Evolutionary conservation across 2,113 vertebrate genomes (phyloP).

Genomic region (Pelusios castaneus): DNA sequence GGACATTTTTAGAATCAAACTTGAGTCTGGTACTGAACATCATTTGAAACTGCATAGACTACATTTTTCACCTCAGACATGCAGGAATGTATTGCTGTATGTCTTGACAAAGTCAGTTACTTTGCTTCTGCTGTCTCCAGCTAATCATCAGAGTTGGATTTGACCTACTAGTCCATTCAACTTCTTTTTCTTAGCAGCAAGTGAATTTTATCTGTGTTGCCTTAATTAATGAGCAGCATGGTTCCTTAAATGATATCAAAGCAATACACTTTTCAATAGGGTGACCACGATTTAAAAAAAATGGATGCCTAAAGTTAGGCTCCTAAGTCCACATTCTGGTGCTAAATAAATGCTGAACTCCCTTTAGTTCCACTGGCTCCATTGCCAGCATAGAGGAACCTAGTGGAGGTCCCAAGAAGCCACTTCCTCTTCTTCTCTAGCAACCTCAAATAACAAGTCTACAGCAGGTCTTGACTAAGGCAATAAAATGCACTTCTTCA

Average conservation of each 20-base stretch:
- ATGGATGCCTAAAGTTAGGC: not conserved
- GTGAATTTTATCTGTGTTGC: not conserved
- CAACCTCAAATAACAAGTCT: not conserved
- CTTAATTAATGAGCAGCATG: not conserved
- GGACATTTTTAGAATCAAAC: conserved; percentile 59
- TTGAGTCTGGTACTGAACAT: conserved; percentile 35
- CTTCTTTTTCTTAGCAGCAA: not conserved
- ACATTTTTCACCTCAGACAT: conserved; percentile 57
- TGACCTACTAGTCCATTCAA: not conserved
- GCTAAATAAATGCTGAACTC: not conserved
- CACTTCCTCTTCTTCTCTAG: not conserved
- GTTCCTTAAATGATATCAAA: not conserved
- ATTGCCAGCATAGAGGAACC: not conserved
- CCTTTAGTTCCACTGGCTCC: not conserved
- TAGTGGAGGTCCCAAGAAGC: not conserved
- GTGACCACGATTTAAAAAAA: not conserved
- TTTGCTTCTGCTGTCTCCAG: not conserved
- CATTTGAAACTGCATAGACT: conserved; percentile 14
- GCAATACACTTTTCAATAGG: not conserved
- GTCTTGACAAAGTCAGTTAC: not conserved
- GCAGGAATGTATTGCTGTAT: conserved; percentile 59
- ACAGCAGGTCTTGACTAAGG: fast-evolving
- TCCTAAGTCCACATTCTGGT: not conserved
- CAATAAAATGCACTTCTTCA: not conserved
- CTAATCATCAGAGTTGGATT: not conserved